A percentile compares a stretch with the other conserved stretches of the same genome.
Conservation (phyloP, 2,113 vertebrate species). For the Sterrhoptilus dennistouni region DNA sequence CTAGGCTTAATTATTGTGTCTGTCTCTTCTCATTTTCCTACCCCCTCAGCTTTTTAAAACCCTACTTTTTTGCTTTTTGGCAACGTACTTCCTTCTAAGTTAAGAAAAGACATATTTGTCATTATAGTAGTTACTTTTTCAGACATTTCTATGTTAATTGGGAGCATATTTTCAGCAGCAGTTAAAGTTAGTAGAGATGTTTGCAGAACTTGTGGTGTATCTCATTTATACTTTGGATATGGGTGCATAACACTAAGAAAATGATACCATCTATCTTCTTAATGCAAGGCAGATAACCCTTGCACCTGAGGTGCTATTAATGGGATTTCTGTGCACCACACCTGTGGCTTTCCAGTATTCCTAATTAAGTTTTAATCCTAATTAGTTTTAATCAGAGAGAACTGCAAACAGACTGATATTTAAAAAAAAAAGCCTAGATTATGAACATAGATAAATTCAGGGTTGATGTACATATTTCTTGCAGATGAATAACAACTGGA, state of each 20-base stretch:
- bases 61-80: not conserved
- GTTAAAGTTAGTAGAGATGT: not conserved
- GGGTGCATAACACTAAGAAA: not conserved
- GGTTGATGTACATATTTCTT: not conserved
- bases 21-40: conserved; percentile 4
- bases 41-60: not conserved
- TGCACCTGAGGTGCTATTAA: not conserved
- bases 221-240: not conserved
- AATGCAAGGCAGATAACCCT: not conserved
- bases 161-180: conserved; percentile 14
- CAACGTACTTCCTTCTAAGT: not conserved
- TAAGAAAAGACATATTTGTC: conserved; percentile 4
- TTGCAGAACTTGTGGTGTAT: not conserved
- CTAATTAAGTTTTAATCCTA: not conserved
- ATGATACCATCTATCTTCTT: not conserved
- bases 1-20: conserved; percentile 22
- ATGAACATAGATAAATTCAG: not conserved
- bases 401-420: not conserved
- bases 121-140: not conserved
- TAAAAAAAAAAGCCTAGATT: not conserved
- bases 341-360: not conserved
- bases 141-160: conserved; percentile 27
- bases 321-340: not conserved
- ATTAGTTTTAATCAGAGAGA: not conserved
- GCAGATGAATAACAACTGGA: not conserved